Evolutionary conservation across 2,113 vertebrate species (phyloP).

Genomic region (Lontra canadensis): DNA sequence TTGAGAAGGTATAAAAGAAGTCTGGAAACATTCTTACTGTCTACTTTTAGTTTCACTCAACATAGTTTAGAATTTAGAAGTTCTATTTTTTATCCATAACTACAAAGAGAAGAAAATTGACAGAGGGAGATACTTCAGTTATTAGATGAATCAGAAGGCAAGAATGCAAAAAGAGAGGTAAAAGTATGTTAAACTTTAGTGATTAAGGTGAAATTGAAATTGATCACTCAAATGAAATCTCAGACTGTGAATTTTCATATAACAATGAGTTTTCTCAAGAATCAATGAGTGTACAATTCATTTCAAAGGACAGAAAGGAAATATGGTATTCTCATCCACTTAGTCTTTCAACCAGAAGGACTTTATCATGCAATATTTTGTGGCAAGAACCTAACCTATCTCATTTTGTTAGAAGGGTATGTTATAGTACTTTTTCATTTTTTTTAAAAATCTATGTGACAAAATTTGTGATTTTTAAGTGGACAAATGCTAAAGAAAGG

Average conservation of each 20-base stretch:
- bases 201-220: constrained; percentile 23
- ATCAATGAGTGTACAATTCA: not conserved
- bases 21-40: not conserved
- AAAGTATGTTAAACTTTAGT: not conserved
- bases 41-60: constrained; percentile 24
- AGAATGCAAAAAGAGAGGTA: not conserved
- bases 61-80: constrained; percentile 4
- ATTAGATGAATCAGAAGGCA: constrained; percentile 4
- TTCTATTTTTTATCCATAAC: not conserved
- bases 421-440: not conserved
- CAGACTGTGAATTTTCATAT: not conserved
- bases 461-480: not conserved
- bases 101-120: not conserved
- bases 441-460: not conserved
- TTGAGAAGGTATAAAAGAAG: not conserved
- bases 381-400: not conserved
- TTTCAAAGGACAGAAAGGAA: not conserved
- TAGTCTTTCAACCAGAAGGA: not conserved
- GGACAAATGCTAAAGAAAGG: not conserved
- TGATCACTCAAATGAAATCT: not conserved
- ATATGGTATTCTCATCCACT: not conserved
- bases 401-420: not conserved
- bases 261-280: not conserved
- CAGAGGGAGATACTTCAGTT: not conserved
- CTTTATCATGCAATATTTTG: not conserved